Base-by-base conservation (phyloP, 1,140 invertebrate species). In the Sycophila sp. region DNA sequence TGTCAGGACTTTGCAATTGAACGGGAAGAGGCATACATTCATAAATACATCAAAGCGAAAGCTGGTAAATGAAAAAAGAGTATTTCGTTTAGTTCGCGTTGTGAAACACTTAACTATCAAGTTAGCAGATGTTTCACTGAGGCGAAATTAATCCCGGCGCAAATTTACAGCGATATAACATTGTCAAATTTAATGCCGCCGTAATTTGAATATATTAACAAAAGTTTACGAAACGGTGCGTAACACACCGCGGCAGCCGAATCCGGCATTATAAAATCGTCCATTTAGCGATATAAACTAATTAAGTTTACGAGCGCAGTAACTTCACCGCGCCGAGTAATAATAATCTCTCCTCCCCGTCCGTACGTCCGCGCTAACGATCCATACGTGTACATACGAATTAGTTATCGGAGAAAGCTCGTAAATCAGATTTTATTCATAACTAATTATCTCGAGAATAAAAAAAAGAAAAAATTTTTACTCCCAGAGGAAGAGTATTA, bases 161-260 rank as follows among this genome's bases (percentile, higher is more conserved):
- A n/a, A 38, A 45, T 45, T 47, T 40, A 40, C 34, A 26, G 19
- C 32, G n/a, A 32, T 32, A 45, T 47, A 62, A 34, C 34, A 36
- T 15, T 26, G 30, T 34, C n/a, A 24, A 34, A 3, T 49, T 63
- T 22, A 49, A 34, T 30, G 22, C 2, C 2, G 1, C n/a, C 40
- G 38, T 45, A 55, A 62, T 62, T 63, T 63, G 45, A 63, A 49
- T 63, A 49, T 24, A 49, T 63, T 49, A 59, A 24, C 28, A 49
- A 49, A 49, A 63, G n/a, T 49, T 62, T 45, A 32, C 53, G 28
- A 7, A 55, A 34, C 15, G 7, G 4, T 32, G 22, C 24, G 17
- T 49, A 22, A 49, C 6, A 49, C 45, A 17, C 17, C 17, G 17
- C 45, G 45, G n/a, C n/a, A 34, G 15, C 30, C 28, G 30, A 32